Evolutionary conservation across 2,797 vertebrate genomes (phyloP).

Genomic region (Myotis findleyi): DNA sequence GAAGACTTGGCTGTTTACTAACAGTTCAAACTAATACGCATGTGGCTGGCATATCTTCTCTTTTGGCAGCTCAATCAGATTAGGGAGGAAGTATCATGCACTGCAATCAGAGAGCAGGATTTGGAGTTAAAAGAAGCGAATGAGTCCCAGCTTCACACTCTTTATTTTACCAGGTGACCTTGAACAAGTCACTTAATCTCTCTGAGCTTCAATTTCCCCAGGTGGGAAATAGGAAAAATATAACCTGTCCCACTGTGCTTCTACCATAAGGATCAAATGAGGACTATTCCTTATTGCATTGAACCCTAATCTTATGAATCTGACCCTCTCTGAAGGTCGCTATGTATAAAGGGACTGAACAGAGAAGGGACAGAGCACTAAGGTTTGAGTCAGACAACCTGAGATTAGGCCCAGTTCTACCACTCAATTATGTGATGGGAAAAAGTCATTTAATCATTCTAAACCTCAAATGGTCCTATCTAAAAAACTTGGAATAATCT

Average conservation of each 20-base stretch:
- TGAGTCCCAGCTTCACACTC: not conserved
- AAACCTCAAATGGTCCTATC: not conserved
- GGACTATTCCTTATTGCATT: not conserved
- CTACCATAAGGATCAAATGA: conserved; percentile 36
- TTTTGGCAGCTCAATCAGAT: conserved; percentile 36
- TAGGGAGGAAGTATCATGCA: not conserved
- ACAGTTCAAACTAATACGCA: conserved; percentile 30
- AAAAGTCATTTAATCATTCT: conserved; percentile 38
- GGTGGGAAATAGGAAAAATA: conserved; percentile 12
- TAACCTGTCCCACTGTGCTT: not conserved
- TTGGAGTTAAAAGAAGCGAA: conserved; percentile 39
- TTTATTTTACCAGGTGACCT: conserved; percentile 53
- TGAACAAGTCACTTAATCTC: conserved; percentile 56
- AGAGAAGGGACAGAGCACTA: conserved; percentile 3
- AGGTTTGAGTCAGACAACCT: not conserved
- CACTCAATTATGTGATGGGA: not conserved
- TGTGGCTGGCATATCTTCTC: not conserved
- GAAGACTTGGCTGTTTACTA: conserved; percentile 31
- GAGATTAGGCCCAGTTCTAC: not conserved
- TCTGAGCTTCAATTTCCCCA: conserved; percentile 39
- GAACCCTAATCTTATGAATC: conserved; percentile 13
- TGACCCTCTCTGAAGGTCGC: not conserved
- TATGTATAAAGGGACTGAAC: not conserved
- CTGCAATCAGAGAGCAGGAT: conserved; percentile 23
- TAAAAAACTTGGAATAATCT: not conserved